Conservation (phyloP, 1,140 invertebrate species). For the Heliconius hermathena region DNA sequence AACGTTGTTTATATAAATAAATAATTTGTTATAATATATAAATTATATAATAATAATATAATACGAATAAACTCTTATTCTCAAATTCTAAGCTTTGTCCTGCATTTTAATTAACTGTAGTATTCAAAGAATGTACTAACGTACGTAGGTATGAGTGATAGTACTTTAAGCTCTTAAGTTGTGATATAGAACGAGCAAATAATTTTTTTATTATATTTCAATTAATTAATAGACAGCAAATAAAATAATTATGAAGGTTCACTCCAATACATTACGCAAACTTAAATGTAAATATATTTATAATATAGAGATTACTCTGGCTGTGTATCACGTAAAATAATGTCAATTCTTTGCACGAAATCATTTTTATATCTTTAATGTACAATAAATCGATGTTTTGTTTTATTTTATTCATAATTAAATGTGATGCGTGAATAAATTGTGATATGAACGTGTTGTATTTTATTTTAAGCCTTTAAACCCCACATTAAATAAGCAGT, state of each 20-base stretch:
- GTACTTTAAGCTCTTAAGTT: neutral
- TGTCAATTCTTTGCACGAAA: conserved; percentile 75
- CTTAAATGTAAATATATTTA: neutral
- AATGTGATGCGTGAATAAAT: conserved; percentile 77
- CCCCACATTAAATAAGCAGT: no score
- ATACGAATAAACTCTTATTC: neutral
- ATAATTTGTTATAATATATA: conserved; percentile 31
- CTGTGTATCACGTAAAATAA: conserved; percentile 78
- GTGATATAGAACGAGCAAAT: neutral
- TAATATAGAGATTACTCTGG: conserved; percentile 49
- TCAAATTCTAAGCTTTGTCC: neutral
- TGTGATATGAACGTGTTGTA: conserved; percentile 49
- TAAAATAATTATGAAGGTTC: no score
- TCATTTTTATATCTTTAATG: conserved; percentile 70
- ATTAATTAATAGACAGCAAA: no score
- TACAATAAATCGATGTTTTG: conserved; percentile 65
- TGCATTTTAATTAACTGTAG: neutral
- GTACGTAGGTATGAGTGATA: neutral
- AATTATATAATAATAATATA: conserved; percentile 3
- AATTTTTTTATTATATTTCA: no score
- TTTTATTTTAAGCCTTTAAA: conserved; percentile 32
- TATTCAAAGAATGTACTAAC: neutral
- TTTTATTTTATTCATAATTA: conserved; percentile 64
- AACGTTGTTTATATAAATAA: conserved; percentile 36
- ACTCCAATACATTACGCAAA: neutral